Evolutionary conservation across 1,140 invertebrate species (phyloP).

Genomic region (Dryas iulia): DNA sequence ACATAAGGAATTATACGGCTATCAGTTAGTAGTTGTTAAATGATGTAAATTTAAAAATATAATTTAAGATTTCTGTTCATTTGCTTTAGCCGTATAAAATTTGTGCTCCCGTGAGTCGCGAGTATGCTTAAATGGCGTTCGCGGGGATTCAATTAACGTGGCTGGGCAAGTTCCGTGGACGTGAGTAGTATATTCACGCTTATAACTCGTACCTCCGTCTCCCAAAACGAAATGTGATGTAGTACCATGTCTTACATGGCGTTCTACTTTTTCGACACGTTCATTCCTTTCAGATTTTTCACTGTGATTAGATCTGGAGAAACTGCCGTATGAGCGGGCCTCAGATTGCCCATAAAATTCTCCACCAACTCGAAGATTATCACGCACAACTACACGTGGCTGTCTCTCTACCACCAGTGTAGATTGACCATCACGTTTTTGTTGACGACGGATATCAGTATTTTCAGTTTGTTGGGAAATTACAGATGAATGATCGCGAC

Average conservation of each 20-base stretch:
- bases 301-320: constrained; percentile 77
- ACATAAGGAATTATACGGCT: constrained; percentile 55
- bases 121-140: constrained; percentile 89
- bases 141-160: constrained; percentile 85
- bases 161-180: constrained; percentile 89
- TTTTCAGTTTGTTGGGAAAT: constrained; percentile 75
- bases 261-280: constrained; percentile 71
- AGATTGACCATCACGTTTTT: constrained; percentile 73
- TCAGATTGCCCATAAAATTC: constrained; percentile 85
- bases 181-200: constrained; percentile 86
- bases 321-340: constrained; percentile 84
- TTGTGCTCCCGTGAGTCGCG: constrained; percentile 90
- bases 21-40: constrained; percentile 11
- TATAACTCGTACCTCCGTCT: constrained; percentile 86
- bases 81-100: constrained; percentile 86
- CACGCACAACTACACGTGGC: constrained; percentile 80
- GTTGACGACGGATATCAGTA: constrained; percentile 60
- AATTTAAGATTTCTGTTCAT: constrained; percentile 48
- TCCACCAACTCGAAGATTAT: constrained; percentile 85
- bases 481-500: constrained; percentile 73
- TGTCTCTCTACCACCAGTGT: constrained; percentile 77
- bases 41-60: background rate
- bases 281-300: constrained; percentile 74
- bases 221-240: constrained; percentile 87
- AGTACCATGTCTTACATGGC: constrained; percentile 82